A percentile compares a stretch with the other conserved stretches of the same genome.
Conservation (phyloP, 2,888 invertebrate species). For the Notodonta dromedarius region DNA sequence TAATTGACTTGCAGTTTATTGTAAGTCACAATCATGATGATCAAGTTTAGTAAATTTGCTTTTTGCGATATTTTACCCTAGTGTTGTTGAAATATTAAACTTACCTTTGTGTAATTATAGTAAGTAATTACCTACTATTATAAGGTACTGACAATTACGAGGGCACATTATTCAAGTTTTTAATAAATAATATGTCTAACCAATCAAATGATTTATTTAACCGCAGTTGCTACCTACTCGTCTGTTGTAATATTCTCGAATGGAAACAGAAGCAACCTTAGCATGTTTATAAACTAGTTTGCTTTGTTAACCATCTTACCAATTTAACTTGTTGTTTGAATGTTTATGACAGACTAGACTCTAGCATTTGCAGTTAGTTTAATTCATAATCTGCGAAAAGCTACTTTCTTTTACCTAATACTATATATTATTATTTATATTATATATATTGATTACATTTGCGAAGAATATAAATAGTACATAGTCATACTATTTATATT, state of each 20-base stretch:
- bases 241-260: conserved; percentile 8
- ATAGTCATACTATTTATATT: background rate
- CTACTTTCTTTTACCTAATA: no score
- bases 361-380: conserved; percentile 22
- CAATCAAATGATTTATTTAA: no score
- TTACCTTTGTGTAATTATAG: no score
- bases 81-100: background rate
- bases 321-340: conserved; percentile 32
- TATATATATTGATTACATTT: background rate
- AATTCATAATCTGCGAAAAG: conserved; percentile 13
- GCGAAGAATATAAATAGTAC: background rate
- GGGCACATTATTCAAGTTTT: no score
- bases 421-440: no score
- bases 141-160: no score
- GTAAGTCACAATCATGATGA: background rate
- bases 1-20: conserved; percentile 2
- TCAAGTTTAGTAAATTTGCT: background rate
- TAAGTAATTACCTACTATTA: no score
- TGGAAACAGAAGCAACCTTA: conserved; percentile 19
- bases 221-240: background rate
- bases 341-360: conserved; percentile 25
- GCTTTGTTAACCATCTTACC: conserved; percentile 29
- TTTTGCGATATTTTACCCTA: background rate
- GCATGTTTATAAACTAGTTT: conserved; percentile 19
- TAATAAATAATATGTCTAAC: no score